These are phyloP conservation scores for Nipponia nippon DNA, from an alignment of 2,113 vertebrate genomes.

Conservation along the genomic window DNA sequence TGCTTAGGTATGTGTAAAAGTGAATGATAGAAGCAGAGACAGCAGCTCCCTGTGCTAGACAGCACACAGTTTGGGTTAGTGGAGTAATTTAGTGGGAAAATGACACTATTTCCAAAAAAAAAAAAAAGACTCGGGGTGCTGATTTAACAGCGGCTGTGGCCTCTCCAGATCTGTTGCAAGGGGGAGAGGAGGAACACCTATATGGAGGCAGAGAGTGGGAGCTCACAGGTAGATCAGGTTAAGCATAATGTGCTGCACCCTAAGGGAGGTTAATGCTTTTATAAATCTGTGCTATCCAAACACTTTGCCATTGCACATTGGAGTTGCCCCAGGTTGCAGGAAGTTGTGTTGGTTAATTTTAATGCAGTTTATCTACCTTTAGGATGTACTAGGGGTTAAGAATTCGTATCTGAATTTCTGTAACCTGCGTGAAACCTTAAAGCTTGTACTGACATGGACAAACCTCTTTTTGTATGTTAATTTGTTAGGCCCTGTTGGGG, in stretches of 20 bases:
- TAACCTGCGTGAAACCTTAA: not conserved
- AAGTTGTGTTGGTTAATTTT: not conserved
- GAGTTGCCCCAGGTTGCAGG: not conserved
- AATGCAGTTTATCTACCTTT: not conserved
- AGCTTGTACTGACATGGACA: not conserved
- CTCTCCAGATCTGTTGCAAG: not conserved
- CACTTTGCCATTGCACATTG: rapidly evolving
- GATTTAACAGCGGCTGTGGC: not conserved
- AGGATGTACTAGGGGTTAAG: not conserved
- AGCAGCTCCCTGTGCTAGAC: not conserved
- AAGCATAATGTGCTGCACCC: too few species aligned
- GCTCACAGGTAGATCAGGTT: not conserved
- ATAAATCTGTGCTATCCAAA: not conserved
- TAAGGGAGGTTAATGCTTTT: not conserved
- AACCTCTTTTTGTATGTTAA: not conserved
- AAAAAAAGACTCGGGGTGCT: not conserved
- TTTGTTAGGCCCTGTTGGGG: too few species aligned
- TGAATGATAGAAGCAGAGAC: not conserved
- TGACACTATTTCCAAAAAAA: not conserved
- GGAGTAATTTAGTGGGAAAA: not conserved
- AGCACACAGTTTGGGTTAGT: not conserved
- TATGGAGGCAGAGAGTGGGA: not conserved
- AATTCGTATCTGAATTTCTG: not conserved
- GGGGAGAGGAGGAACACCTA: not conserved
- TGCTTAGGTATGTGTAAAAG: not conserved